A percentile compares a stretch with the other conserved stretches of the same genome.
phyloP scores from a whole-genome alignment of 1,140 invertebrate species.

The Sitophilus oryzae region DNA sequence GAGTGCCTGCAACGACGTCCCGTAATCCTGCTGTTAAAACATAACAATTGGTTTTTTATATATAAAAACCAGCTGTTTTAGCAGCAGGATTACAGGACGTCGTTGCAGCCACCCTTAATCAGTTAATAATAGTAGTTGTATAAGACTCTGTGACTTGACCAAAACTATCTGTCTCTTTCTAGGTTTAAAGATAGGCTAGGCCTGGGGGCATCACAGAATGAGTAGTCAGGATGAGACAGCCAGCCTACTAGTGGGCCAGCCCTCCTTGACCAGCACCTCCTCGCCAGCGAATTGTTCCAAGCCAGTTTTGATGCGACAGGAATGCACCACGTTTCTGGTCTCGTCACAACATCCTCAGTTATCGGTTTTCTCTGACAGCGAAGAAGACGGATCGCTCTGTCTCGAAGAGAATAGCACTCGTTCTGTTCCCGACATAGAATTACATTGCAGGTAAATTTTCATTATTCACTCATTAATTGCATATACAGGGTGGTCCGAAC shows the following conservation, averaged over 20 bases:
- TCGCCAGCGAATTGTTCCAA: conserved; percentile 49
- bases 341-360: conserved; percentile 66
- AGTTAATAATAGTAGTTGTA: too few species aligned
- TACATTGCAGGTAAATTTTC: conserved; percentile 69
- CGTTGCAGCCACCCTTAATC: too few species aligned
- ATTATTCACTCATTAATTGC: too few species aligned
- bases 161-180: conserved; percentile 2
- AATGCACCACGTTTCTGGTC: conserved; percentile 67
- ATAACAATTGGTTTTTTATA: too few species aligned
- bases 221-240: conserved; percentile 73
- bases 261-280: conserved; percentile 49
- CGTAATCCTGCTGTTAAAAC: too few species aligned
- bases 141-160: not conserved
- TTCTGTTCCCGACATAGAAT: conserved; percentile 82
- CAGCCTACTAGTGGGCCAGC: conserved; percentile 60
- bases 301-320: conserved; percentile 75
- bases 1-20: too few species aligned
- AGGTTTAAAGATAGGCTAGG: conserved; percentile 28
- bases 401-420: conserved; percentile 65
- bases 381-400: conserved; percentile 62
- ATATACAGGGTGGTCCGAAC: too few species aligned
- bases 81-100: too few species aligned
- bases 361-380: conserved; percentile 69
- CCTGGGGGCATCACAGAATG: conserved; percentile 33
- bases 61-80: too few species aligned